These are phyloP conservation scores for Plebejus melissa DNA, from an alignment of 2,888 invertebrate species.

Conservation along the genomic window DNA sequence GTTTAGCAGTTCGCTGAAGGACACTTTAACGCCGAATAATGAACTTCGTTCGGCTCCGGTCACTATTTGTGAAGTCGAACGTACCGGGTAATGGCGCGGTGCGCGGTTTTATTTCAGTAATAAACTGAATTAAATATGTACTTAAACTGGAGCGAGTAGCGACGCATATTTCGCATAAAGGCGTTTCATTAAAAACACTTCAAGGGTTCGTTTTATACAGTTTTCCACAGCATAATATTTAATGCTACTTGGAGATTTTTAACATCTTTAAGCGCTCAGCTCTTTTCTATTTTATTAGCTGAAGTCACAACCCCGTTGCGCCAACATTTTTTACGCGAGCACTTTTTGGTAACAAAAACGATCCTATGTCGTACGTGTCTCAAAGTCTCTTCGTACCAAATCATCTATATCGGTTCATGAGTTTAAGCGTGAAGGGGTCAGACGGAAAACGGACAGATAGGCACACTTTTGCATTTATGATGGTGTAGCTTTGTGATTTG, in stretches of 20 bases:
- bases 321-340: too few relatives aligned
- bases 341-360: too few relatives aligned
- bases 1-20: constrained; percentile 24
- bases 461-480: too few relatives aligned
- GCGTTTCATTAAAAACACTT: not conserved
- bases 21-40: constrained; percentile 17
- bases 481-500: not conserved
- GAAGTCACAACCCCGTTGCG: too few relatives aligned
- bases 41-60: constrained; percentile 9
- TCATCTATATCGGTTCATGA: too few relatives aligned
- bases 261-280: not conserved
- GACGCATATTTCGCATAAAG: not conserved
- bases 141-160: constrained; percentile 1
- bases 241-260: not conserved
- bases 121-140: constrained; percentile 12
- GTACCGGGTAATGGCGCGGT: not conserved
- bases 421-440: too few relatives aligned
- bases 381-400: too few relatives aligned
- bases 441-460: too few relatives aligned
- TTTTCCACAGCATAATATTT: not conserved
- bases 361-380: too few relatives aligned
- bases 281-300: not conserved
- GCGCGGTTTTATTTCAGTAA: not conserved
- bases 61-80: not conserved
- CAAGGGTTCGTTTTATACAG: not conserved